Base-by-base conservation (phyloP, 2,888 invertebrate species). In the Sphinx pinastri region DNA sequence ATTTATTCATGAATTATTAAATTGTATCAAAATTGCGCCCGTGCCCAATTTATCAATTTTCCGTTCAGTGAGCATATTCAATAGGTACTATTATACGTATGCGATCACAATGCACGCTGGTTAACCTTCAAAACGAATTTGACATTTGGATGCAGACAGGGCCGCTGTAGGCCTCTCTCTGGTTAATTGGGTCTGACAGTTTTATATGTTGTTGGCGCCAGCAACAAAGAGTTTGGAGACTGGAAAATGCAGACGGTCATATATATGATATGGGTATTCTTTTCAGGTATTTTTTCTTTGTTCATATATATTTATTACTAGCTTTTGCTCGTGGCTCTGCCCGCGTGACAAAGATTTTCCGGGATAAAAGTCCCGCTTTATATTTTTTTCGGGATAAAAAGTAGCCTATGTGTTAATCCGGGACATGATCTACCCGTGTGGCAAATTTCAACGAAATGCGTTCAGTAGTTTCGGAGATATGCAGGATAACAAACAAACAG, bases 1-100 rank as follows among this genome's bases (percentile, higher is more conserved):
- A n/a, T n/a, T n/a, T n/a, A n/a, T n/a, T n/a, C n/a, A n/a, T 31
- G 38, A 10, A 60, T n/a, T 57, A 47, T 60, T 55, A 19, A 49
- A 63, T 19, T 49, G 19, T 16, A 11, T 52, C 75, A 71, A 75
- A 73, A 74, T 67, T 75, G 75, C 73, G 72, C 71, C 49, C 63
- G 38, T 72, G 74, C 73, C 74, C 71, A 78, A 79, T 81, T 80
- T 81, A 81, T 78, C 77, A 81, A 79, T 81, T 81, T 79, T 73
- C 75, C 75, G 76, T 77, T 70, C 75, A 80, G 73, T 77, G 82
- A 71, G 72, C 76, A 77, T 71, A 73, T 68, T 80, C 75, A 82
- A 81, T 77, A 76, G 69, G 71, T 75, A 74, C 77, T 16, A 19
- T 45, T 47, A 59, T 59, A 12, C 4, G 49, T 49, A 63, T 13